These are phyloP conservation scores for Sturmia bella DNA, from an alignment of 2,888 invertebrate species.

Conservation along the genomic window DNA sequence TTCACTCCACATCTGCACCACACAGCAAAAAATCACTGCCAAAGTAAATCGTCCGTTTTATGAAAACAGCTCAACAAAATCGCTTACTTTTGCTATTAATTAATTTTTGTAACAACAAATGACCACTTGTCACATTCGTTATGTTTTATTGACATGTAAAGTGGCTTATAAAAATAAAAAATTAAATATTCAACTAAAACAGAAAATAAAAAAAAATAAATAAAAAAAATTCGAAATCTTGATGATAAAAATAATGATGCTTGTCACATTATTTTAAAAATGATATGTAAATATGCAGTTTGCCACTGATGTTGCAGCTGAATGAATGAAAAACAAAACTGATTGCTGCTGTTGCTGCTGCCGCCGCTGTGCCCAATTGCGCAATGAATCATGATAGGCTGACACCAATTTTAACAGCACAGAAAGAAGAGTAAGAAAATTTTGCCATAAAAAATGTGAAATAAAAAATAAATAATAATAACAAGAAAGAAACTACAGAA, in stretches of 20 bases:
- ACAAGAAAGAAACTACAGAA: slow-evolving; percentile 7
- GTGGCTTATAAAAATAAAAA: slow-evolving; percentile 51
- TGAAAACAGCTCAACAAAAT: background rate
- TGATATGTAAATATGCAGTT: slow-evolving; percentile 53
- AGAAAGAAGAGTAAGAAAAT: slow-evolving; percentile 8
- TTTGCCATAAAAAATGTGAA: background rate
- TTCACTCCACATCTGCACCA: too few relatives aligned
- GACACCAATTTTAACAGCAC: slow-evolving; percentile 63
- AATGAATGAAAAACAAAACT: background rate
- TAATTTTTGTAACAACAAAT: slow-evolving; percentile 22
- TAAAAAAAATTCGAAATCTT: slow-evolving; percentile 7
- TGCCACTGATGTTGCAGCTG: slow-evolving; percentile 42
- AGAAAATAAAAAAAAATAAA: slow-evolving; percentile 13
- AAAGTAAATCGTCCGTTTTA: background rate
- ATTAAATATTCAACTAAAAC: slow-evolving; percentile 20
- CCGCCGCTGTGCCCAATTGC: slow-evolving; percentile 57
- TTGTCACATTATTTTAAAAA: slow-evolving; percentile 60
- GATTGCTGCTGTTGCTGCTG: slow-evolving; percentile 12
- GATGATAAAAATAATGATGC: slow-evolving; percentile 54
- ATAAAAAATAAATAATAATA: background rate
- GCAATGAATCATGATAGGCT: slow-evolving; percentile 66
- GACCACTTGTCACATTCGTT: slow-evolving; percentile 37
- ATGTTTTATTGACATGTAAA: slow-evolving; percentile 51
- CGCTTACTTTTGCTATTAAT: slow-evolving; percentile 6
- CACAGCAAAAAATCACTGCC: background rate